Base-by-base conservation (phyloP, 2,797 vertebrate genomes). In the Chelonia mydas region DNA sequence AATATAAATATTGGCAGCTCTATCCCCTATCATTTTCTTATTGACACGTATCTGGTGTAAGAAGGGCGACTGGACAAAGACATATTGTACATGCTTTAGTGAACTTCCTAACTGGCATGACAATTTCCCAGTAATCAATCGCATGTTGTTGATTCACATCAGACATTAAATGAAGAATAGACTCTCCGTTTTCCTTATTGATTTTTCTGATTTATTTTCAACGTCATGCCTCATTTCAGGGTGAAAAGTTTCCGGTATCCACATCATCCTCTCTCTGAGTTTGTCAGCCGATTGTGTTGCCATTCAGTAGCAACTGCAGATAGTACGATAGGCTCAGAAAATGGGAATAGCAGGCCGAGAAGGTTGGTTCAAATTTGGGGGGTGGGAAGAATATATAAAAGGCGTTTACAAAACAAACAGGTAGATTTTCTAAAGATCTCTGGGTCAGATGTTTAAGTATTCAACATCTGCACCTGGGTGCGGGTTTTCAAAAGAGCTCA, bases 161-260 rank as follows among this genome's bases (percentile, higher is more conserved):
- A 54, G 50, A 95, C 55, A 65, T 6, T 87, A 88, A 84, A 12
- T 41, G 78, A 92, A 79, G 74, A 91, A 90, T 23, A 95, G 81
- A 77, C 27, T 47, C 28, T 90, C 89, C 68, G 87, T 89, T 94
- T 96, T 72, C 81, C 82, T 41, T 92, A 96, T 15, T 89, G 85
- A 97, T 96, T 97, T 79, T 97, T 95, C 85, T 93, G 54, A 93
- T 87, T 90, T 92, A 45, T 82, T 97, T 97, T 87, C 5, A 37
- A 83, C 15, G 12, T 15, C 80, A 80, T 88, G 55, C 37, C 79
- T 96, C 82, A 84, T 61, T 95, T 96, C 68, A 87, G 87, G 95
- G 85, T 6, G 90, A 47, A 96, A 97, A 92, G 47, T 19, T 86
- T 89, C 65, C 76, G 88, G 37, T 79, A 95, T 86, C 68, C 55